Conservation (phyloP, 2,113 vertebrate species). For the Hirundichthys speculiger region DNA sequence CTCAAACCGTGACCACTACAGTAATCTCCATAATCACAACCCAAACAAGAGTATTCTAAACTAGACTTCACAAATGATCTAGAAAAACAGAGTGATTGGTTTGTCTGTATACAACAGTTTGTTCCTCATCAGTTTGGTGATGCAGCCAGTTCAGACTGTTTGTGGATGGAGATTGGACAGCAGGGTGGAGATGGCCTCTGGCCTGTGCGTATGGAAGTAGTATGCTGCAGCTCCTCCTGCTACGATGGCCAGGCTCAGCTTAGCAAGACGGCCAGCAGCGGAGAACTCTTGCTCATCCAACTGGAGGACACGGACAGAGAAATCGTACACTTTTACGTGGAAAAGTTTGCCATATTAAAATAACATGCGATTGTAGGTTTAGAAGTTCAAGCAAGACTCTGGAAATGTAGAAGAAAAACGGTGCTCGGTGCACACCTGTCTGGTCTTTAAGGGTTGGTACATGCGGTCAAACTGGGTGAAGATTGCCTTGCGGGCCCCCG, state of each 20-base stretch:
- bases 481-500: constrained; percentile 81
- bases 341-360: too few species aligned
- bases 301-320: constrained; percentile 3
- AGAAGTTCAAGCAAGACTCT: too few species aligned
- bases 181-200: constrained; percentile 39
- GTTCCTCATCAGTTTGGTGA: too few species aligned
- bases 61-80: too few species aligned
- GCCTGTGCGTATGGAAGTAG: constrained; percentile 52
- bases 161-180: constrained; percentile 50
- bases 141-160: constrained; percentile 21
- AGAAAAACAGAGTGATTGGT: too few species aligned
- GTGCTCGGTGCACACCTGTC: constrained; percentile 17
- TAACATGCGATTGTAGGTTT: too few species aligned
- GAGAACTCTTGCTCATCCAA: neutral
- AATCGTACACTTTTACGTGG: too few species aligned
- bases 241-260: constrained; percentile 44
- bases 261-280: constrained; percentile 36
- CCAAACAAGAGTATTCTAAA: too few species aligned
- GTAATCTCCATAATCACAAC: too few species aligned
- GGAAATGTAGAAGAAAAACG: too few species aligned
- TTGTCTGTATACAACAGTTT: too few species aligned
- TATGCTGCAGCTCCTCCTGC: constrained; percentile 52
- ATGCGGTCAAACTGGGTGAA: constrained; percentile 83
- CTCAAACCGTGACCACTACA: too few species aligned
- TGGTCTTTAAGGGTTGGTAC: constrained; percentile 69